Conservation (phyloP, 2,797 vertebrate species). For the Potorous gilbertii region DNA sequence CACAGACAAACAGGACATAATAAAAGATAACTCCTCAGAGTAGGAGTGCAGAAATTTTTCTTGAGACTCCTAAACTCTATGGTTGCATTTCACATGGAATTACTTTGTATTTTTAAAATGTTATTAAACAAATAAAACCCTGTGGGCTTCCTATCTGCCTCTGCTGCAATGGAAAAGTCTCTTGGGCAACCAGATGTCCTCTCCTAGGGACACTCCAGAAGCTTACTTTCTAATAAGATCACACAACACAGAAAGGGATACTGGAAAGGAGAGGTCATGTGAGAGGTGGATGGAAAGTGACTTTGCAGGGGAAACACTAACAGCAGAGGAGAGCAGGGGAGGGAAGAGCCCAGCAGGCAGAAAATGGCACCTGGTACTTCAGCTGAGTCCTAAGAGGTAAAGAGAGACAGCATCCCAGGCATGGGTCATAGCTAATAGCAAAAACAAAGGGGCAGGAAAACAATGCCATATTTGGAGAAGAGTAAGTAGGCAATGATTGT, state of each 20-base stretch:
- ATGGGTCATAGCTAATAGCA: no score
- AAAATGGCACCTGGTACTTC: no score
- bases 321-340: not conserved
- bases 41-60: not conserved
- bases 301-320: not conserved
- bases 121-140: not conserved
- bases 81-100: not conserved
- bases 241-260: not conserved
- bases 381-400: no score
- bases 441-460: not conserved
- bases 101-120: not conserved
- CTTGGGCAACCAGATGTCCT: not conserved
- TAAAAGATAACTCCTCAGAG: not conserved
- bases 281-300: not conserved
- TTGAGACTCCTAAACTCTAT: not conserved
- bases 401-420: no score
- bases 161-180: not conserved
- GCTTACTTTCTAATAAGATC: not conserved
- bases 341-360: not conserved
- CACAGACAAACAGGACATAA: not conserved
- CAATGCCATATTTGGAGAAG: no score
- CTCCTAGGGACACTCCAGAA: not conserved
- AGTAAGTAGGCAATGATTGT: not conserved
- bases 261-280: not conserved
- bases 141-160: not conserved